Evolutionary conservation across 2,888 invertebrate genomes (phyloP).

Genomic region (Nemurella pictetii): DNA sequence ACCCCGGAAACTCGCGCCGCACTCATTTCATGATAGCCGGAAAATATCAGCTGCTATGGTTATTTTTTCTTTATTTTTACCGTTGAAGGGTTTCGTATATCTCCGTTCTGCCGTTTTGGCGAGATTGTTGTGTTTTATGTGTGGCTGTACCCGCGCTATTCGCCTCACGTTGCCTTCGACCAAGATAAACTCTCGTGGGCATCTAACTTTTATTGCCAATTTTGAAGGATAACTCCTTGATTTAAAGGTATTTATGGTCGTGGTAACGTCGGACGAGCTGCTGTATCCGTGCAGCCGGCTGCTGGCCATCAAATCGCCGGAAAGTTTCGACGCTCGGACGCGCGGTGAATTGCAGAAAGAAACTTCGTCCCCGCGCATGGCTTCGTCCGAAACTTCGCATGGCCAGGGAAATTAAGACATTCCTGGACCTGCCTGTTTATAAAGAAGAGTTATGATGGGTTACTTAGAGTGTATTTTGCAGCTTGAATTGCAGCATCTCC

Average conservation of each 20-base stretch:
- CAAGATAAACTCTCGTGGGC: constrained; percentile 7
- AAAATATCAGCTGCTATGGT: background rate
- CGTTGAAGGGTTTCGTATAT: background rate
- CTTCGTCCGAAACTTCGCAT: no score
- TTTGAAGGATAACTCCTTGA: constrained; percentile 19
- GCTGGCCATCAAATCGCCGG: background rate
- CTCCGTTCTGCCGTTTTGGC: background rate
- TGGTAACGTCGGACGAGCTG: background rate
- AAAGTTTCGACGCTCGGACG: background rate
- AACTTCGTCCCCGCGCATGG: no score
- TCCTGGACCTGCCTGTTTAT: no score
- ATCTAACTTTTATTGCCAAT: constrained; percentile 32
- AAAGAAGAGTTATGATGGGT: no score
- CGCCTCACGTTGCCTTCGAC: constrained; percentile 1
- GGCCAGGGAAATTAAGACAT: no score
- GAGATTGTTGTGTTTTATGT: background rate
- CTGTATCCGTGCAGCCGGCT: background rate
- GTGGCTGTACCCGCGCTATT: background rate
- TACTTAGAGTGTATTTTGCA: no score
- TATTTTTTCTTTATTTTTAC: background rate
- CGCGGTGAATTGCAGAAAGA: background rate
- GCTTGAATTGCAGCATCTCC: no score
- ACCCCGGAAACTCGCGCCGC: background rate
- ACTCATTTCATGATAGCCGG: background rate
- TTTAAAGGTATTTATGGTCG: constrained; percentile 10